These are phyloP conservation scores for Spea multiplicata DNA, from an alignment of 2,113 vertebrate genomes.

Conservation along the genomic window DNA sequence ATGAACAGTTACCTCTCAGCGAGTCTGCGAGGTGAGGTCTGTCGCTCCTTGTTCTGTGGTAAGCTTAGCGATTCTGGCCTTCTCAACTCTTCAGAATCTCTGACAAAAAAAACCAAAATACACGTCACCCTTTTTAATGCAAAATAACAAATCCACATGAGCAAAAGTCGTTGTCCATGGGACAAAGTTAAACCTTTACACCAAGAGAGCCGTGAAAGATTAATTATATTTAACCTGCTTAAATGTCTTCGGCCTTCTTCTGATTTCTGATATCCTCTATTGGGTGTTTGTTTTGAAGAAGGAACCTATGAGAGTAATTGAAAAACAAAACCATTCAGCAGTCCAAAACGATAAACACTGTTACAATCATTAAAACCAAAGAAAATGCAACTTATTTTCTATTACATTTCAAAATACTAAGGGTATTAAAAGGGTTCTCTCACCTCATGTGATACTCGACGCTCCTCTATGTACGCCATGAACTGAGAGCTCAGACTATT, in stretches of 20 bases:
- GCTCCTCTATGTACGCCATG: conserved; percentile 82
- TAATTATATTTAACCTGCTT: conserved; percentile 67
- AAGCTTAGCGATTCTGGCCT: conserved; percentile 59
- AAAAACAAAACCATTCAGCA: not conserved
- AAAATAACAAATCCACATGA: not conserved
- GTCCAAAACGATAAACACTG: too few species aligned
- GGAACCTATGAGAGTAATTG: conserved; percentile 67
- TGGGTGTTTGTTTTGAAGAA: conserved; percentile 64
- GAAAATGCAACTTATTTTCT: not conserved
- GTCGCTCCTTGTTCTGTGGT: conserved; percentile 57
- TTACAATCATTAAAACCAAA: too few species aligned
- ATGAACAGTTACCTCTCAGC: conserved; percentile 49
- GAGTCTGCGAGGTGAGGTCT: conserved; percentile 53
- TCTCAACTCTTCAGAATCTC: conserved; percentile 56
- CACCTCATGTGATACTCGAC: conserved; percentile 77
- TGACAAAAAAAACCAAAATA: conserved; percentile 44
- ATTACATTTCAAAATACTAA: not conserved
- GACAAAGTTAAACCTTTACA: too few species aligned
- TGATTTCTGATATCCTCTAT: conserved; percentile 67
- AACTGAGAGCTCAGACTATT: conserved; percentile 84
- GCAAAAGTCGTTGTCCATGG: too few species aligned
- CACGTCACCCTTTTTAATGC: too few species aligned
- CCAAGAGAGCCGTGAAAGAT: too few species aligned
- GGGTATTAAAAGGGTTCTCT: not conserved
- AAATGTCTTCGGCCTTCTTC: conserved; percentile 73